Evolutionary conservation across 2,113 vertebrate species (phyloP), one percentile per base, ranked within the genome.

Genomic region (Amphiprion percula): DNA sequence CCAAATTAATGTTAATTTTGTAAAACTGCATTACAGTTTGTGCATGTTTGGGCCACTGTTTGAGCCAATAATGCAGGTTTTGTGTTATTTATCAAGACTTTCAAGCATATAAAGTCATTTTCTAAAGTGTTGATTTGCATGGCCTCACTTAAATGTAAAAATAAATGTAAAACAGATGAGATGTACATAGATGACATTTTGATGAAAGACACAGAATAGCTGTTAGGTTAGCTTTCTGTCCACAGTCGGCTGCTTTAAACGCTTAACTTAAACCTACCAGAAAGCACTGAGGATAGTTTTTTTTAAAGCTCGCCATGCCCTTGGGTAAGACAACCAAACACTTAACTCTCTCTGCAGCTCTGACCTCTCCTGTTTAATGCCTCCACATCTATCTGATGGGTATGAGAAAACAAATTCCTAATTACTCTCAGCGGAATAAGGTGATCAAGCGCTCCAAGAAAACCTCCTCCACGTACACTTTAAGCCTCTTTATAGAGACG

Each of bases 401-500:
- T 65, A 61, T 68, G 74, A 84, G 75, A 71, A 72, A 87, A 80
- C 74, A 84, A 84, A 87, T 56, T 74, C 52, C 62, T 77, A 73
- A 88, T 90, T 76, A 83, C 66, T 53, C 68, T 79, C 73, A 24
- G 70, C 55, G 53, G 68, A 56, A 41, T 26, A 65, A 86, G 62
- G 77, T 87, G 78, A 89, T 85, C 17, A 68, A 87, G 62, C 50
- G 82, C 53, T 74, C 33, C 7, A 9, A 58, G 64, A 72, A 69
- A 83, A 65, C 28, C 70, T 80, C 63, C 46, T 84, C 72, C 74
- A 33, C 21, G 16, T 75, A 74, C 80, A 80, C 80, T 88, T 81
- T 81, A 87, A 39, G 75, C 78, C 68, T 81, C 84, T 83, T 82
- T 77, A 88, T 56, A 54, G 77, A 61, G 86, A 84, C 81, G 62